Base-by-base conservation (phyloP, 1,140 invertebrate species). In the Microplitis demolitor region DNA sequence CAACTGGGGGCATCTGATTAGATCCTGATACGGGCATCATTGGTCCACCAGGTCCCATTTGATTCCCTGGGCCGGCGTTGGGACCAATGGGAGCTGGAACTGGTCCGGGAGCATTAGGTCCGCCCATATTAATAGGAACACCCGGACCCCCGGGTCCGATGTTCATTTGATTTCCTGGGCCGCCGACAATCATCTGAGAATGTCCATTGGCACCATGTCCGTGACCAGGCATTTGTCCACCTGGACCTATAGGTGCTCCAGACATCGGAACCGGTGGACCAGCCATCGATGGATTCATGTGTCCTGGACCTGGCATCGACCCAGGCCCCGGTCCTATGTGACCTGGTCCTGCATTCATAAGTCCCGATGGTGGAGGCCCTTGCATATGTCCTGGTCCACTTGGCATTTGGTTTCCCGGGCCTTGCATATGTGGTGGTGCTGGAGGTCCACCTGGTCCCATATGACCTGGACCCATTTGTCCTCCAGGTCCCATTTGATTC, bases 231-330 rank as follows among this genome's bases (percentile, higher is more conserved):
- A 24, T 24, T 24, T 24, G 24, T 24, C 24, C 24, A 24, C 24
- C 24, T 24, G 82, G 80, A n/a, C 78, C 77, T 81, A 84, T 84
- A 16, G 80, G 76, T 50, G 78, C 80, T 35, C 75, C 76, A 1
- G 79, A 62, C 24, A 78, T 74, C 14, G 75, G 75, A 13, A 78
- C 76, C 39, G 77, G 78, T 3, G 75, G 73, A 3, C 76, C 24
- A 24, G 24, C 76, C 78, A 80, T 80, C 39, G 39, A 45, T 37
- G 77, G 74, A 9, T 64, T 66, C 66, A 72, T 71, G 33, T 68
- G 74, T 50, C 45, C 66, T 16, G 67, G 68, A n/a, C 51, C 67
- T 63, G 67, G 74, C 62, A 8, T 50, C 13, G 73, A 71, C 16
- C 74, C 76, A 9, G 39, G 39, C 6, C 74, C 74, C 39, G 76